A percentile compares a stretch with the other conserved stretches of the same genome.
These are phyloP conservation scores for Amazona ochrocephala DNA, from an alignment of 2,797 vertebrate species.

Conservation along the genomic window DNA sequence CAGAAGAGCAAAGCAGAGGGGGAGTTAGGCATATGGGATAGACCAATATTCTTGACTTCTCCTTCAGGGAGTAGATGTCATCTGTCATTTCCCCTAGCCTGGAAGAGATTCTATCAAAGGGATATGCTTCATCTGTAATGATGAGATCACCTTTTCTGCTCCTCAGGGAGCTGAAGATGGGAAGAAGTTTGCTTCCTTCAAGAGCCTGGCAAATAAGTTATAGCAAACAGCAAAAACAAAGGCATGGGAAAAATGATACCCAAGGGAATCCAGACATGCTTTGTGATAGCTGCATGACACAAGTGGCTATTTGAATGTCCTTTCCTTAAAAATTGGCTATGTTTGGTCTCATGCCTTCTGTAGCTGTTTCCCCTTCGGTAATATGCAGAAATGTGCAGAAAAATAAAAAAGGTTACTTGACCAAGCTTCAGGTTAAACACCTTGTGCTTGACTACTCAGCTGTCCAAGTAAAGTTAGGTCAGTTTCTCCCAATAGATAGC, in stretches of 20 bases:
- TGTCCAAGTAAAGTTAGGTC: background rate
- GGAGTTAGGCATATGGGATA: slow-evolving; percentile 7
- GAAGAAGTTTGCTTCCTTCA: background rate
- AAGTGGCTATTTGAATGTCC: background rate
- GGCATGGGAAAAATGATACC: background rate
- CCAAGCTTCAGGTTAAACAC: background rate
- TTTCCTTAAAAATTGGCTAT: background rate
- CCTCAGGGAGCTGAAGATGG: background rate
- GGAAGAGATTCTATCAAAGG: slow-evolving; percentile 27
- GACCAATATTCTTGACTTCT: background rate
- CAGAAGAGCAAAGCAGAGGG: background rate
- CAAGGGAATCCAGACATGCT: background rate
- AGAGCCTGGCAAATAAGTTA: slow-evolving; percentile 2
- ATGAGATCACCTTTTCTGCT: slow-evolving; percentile 48
- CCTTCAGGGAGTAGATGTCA: slow-evolving; percentile 47
- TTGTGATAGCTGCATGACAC: background rate
- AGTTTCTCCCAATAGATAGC: background rate
- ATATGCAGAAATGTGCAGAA: background rate
- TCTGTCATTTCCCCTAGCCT: slow-evolving; percentile 22
- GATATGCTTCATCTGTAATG: slow-evolving; percentile 22
- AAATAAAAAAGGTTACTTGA: background rate
- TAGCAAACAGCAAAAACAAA: background rate
- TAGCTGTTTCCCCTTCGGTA: background rate
- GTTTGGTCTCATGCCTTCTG: background rate
- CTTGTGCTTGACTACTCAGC: background rate